These are phyloP conservation scores for Pseudochirops cupreus DNA, from an alignment of 2,797 vertebrate genomes.

Conservation along the genomic window DNA sequence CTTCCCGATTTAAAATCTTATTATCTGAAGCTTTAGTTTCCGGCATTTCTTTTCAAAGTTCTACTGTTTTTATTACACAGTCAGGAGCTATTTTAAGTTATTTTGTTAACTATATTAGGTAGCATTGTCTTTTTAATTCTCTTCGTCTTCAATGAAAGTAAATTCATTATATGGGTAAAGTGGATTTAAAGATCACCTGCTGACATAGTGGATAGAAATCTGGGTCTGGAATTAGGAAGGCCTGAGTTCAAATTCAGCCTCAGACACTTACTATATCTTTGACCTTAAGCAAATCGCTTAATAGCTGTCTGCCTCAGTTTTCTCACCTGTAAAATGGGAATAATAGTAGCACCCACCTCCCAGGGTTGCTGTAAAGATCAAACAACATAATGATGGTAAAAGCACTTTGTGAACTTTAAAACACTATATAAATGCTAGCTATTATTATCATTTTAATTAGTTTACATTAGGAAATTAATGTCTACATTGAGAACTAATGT, in stretches of 20 bases:
- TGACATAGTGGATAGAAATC: not conserved
- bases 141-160: not conserved
- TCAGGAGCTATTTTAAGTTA: not conserved
- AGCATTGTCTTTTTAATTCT: not conserved
- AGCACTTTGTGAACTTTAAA: not conserved
- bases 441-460: not conserved
- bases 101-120: not conserved
- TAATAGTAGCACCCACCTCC: not conserved
- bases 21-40: not conserved
- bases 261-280: not conserved
- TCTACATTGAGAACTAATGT: not conserved
- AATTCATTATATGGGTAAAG: not conserved
- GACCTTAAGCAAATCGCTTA: not conserved
- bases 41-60: not conserved
- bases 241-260: not conserved
- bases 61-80: not conserved
- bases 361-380: not conserved
- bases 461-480: not conserved
- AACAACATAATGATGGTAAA: not conserved
- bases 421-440: not conserved
- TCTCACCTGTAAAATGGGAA: not conserved
- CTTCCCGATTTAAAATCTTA: not conserved
- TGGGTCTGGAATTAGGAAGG: not conserved
- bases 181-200: not conserved
- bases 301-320: not conserved